Percentiles rank a stretch among this genome's conserved stretches.
These are phyloP conservation scores for Biston betularia DNA, from an alignment of 2,888 invertebrate species.

Conservation along the genomic window DNA sequence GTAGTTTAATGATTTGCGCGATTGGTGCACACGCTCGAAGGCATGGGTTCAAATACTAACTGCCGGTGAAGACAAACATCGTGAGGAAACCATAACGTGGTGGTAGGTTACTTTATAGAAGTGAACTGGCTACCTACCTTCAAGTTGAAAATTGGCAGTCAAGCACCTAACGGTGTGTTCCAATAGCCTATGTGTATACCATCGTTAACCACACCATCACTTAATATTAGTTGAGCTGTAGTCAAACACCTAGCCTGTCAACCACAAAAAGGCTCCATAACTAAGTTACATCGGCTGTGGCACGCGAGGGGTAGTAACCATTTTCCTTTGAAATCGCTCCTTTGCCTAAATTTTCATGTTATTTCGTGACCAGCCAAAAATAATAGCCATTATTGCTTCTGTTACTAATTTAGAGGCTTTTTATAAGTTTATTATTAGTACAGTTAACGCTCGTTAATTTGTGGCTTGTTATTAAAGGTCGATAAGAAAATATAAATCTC, in stretches of 20 bases:
- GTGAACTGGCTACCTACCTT: no score
- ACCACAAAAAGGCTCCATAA: background rate
- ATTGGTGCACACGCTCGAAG: no score
- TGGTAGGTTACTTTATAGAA: no score
- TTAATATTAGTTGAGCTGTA: background rate
- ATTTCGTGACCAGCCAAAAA: conserved; percentile 31
- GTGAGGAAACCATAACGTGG: no score
- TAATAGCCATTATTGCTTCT: conserved; percentile 23
- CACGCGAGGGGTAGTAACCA: conserved; percentile 10
- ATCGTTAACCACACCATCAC: no score
- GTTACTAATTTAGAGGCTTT: conserved; percentile 16
- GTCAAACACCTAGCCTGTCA: no score
- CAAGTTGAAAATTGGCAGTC: no score
- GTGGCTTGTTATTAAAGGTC: conserved; percentile 1
- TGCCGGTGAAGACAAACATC: no score
- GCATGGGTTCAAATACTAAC: no score
- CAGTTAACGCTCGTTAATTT: conserved; percentile 13
- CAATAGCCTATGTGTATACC: no score
- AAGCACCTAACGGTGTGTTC: no score
- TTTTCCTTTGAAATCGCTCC: conserved; percentile 1
- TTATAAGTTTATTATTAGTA: conserved; percentile 14
- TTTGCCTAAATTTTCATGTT: conserved; percentile 16
- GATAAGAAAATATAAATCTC: conserved; percentile 1
- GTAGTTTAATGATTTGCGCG: no score
- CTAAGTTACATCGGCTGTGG: background rate